phyloP scores from a whole-genome alignment of 2,888 invertebrate genomes.

The Tethea ocularis region DNA sequence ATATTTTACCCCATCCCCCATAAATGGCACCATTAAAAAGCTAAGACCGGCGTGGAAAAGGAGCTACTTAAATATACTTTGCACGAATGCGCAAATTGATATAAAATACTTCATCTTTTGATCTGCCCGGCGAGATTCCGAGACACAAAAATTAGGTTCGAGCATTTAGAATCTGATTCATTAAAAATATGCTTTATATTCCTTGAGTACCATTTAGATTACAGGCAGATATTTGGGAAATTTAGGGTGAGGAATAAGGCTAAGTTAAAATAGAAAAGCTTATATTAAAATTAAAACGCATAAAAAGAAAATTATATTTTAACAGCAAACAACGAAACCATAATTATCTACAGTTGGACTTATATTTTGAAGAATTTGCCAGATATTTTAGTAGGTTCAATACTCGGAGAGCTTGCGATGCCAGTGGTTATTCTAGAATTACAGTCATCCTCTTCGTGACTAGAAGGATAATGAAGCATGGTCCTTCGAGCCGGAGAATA shows the following conservation, averaged over 20 bases:
- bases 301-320: neutral
- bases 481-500: conserved; percentile 1
- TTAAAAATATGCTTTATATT: neutral
- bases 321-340: neutral
- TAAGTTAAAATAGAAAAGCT: neutral
- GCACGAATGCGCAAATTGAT: conserved; percentile 80
- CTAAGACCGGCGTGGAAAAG: conserved; percentile 60
- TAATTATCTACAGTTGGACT: neutral
- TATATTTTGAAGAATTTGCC: neutral
- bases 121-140: conserved; percentile 46
- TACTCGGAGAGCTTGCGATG: neutral
- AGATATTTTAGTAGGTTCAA: neutral
- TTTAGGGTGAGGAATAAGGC: neutral
- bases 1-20: conserved; percentile 64
- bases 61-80: conserved; percentile 75
- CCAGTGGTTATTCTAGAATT: conserved; percentile 21
- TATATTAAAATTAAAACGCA: neutral
- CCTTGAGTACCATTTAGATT: neutral
- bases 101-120: conserved; percentile 75
- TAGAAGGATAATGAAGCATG: conserved; percentile 21
- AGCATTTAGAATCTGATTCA: conserved; percentile 18
- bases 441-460: conserved; percentile 24
- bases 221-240: neutral
- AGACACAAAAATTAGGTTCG: conserved; percentile 27
- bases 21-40: conserved; percentile 76